Percentiles rank a stretch among this genome's conserved stretches.
Evolutionary conservation across 2,888 invertebrate genomes (phyloP).

Genomic region (Tipula lateralis): DNA sequence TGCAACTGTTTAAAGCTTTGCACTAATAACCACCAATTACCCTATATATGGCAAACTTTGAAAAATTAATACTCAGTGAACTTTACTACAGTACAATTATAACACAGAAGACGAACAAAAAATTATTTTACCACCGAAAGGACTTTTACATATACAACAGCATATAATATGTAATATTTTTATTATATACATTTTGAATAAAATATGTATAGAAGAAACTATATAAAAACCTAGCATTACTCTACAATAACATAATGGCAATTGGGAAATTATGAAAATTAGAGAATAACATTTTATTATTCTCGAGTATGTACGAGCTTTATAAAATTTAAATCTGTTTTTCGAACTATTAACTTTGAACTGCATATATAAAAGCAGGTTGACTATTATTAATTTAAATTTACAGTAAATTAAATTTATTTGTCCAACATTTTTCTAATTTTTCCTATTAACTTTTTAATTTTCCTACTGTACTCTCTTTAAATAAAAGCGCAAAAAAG

Average conservation of each 20-base stretch:
- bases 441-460: not conserved
- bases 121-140: not conserved
- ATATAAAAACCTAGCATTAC: not conserved
- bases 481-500: not conserved
- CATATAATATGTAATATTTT: not conserved
- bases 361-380: not conserved
- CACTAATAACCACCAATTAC: no score
- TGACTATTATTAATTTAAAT: constrained; percentile 1
- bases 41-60: no score
- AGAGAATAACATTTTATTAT: not conserved
- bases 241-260: not conserved
- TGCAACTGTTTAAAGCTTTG: no score
- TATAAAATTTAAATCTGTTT: not conserved
- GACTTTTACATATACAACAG: not conserved
- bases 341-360: not conserved
- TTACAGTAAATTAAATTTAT: not conserved
- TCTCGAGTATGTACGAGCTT: no score
- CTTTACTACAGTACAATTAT: no score
- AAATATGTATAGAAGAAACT: not conserved
- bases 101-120: no score
- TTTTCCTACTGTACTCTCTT: not conserved
- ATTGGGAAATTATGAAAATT: not conserved
- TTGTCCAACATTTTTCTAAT: not conserved
- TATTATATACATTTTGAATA: not conserved
- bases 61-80: no score